phyloP scores from a whole-genome alignment of 2,113 vertebrate genomes.

The Antechinus stuartii region DNA sequence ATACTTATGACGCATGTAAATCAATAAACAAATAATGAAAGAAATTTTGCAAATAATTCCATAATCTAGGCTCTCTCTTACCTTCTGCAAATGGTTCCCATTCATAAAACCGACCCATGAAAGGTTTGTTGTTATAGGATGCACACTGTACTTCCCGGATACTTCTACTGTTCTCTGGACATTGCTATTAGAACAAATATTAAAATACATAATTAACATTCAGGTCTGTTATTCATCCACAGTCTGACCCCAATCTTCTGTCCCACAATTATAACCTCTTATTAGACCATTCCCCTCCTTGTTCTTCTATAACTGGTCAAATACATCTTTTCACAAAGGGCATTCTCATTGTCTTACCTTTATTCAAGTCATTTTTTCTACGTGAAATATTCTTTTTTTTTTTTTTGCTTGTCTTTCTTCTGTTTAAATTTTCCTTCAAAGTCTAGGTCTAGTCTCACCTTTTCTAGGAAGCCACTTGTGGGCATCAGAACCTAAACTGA shows the following conservation, averaged over 20 bases:
- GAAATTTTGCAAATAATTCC: conserved; percentile 10
- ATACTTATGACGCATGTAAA: neutral
- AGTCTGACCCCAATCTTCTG: neutral
- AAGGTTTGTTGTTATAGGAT: conserved; percentile 94
- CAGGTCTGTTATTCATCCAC: neutral
- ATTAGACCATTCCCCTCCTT: neutral
- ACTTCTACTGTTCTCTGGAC: conserved; percentile 90
- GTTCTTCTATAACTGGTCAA: neutral
- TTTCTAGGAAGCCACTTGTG: neutral
- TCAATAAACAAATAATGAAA: neutral
- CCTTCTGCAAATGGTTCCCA: conserved; percentile 98
- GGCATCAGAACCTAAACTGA: neutral
- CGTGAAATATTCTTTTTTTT: neutral
- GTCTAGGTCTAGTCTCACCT: neutral
- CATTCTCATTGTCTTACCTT: neutral
- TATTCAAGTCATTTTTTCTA: neutral
- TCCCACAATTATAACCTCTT: neutral
- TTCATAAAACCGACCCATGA: conserved; percentile 96
- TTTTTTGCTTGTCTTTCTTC: neutral
- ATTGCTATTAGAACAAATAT: conserved; percentile 84
- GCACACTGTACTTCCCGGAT: conserved; percentile 94
- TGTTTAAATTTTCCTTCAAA: neutral
- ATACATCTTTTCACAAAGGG: neutral
- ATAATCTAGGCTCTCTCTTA: conserved; percentile 78
- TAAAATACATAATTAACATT: conserved; percentile 31